These are phyloP conservation scores for Coenonympha arcania DNA, from an alignment of 2,888 invertebrate species.

Conservation along the genomic window DNA sequence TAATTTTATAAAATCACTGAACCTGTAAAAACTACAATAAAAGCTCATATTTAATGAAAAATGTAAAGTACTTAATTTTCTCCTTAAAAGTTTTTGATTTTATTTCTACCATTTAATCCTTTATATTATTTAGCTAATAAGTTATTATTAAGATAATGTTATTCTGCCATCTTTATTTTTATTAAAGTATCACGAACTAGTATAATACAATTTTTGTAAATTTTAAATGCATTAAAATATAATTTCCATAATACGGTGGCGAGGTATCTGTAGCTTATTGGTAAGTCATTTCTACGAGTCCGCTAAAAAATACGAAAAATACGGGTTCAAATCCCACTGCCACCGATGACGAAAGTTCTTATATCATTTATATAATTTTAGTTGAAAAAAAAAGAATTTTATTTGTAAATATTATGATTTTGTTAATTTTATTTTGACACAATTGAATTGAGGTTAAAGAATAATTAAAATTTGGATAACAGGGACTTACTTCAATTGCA, in stretches of 20 bases:
- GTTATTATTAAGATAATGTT: not conserved
- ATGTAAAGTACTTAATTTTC: constrained; percentile 24
- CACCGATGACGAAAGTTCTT: too few relatives aligned
- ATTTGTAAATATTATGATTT: not conserved
- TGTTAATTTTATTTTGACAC: not conserved
- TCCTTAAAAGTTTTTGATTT: constrained; percentile 12
- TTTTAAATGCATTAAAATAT: too few relatives aligned
- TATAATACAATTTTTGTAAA: too few relatives aligned
- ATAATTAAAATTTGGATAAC: constrained; percentile 46
- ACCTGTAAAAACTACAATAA: not conserved
- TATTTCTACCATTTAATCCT: not conserved
- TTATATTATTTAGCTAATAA: not conserved
- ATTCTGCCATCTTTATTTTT: too few relatives aligned
- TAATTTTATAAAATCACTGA: not conserved
- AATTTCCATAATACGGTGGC: too few relatives aligned
- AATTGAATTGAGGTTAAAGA: constrained; percentile 2
- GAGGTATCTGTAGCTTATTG: too few relatives aligned
- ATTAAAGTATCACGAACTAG: too few relatives aligned
- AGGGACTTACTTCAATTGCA: constrained; percentile 99
- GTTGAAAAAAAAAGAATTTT: too few relatives aligned
- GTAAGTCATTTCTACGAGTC: too few relatives aligned
- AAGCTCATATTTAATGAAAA: not conserved
- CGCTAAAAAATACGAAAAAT: too few relatives aligned
- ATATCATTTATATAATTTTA: too few relatives aligned
- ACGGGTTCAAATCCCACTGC: too few relatives aligned